A percentile compares a stretch with the other conserved stretches of the same genome.
These are phyloP conservation scores for Akabosia matsudoensis DNA, from an alignment of 1,140 invertebrate species.

Conservation along the genomic window DNA sequence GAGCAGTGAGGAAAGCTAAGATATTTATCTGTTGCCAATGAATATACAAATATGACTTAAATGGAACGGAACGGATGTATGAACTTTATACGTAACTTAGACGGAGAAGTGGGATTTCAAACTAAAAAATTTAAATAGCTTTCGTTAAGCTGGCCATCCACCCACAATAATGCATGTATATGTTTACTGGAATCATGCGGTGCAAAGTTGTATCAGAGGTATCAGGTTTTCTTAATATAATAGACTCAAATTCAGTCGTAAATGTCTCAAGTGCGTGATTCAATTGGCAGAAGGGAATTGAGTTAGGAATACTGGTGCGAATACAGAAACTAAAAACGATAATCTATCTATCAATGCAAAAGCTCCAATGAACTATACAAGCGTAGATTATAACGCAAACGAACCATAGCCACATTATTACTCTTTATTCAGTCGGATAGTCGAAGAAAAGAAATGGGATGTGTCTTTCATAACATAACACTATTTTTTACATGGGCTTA, in stretches of 20 bases:
- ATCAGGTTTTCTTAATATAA: too few species aligned
- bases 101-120: too few species aligned
- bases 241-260: neutral
- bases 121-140: too few species aligned
- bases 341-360: too few species aligned
- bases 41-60: neutral
- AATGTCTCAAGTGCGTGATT: conserved; percentile 17
- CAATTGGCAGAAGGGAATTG: conserved; percentile 18
- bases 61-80: neutral
- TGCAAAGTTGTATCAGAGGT: too few species aligned
- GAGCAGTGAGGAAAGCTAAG: too few species aligned
- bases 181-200: too few species aligned
- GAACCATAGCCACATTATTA: conserved; percentile 14
- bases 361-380: conserved; percentile 2
- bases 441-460: neutral
- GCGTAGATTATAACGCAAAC: conserved; percentile 20
- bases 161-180: too few species aligned
- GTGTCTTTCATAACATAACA: too few species aligned
- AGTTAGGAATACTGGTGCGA: neutral
- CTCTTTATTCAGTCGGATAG: neutral
- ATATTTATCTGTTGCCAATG: too few species aligned
- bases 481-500: neutral
- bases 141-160: too few species aligned
- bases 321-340: neutral
- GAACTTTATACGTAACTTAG: too few species aligned